phyloP scores from a whole-genome alignment of 2,888 invertebrate genomes.

The Iselma pallidipennis region DNA sequence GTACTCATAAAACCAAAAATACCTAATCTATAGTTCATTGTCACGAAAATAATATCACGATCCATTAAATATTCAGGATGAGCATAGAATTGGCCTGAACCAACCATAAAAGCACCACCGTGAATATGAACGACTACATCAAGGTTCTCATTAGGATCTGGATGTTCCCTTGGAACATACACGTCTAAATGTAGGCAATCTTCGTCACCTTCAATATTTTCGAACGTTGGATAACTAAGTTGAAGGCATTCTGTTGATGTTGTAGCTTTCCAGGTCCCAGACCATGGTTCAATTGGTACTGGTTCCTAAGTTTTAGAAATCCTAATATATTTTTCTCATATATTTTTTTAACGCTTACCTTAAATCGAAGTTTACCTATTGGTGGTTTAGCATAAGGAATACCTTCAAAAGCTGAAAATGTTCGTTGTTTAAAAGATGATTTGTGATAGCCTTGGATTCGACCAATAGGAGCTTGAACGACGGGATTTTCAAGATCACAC shows the following conservation, averaged over 20 bases:
- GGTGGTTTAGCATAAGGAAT: not conserved
- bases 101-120: constrained; percentile 68
- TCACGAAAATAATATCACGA: constrained; percentile 64
- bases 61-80: constrained; percentile 64
- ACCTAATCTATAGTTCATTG: constrained; percentile 69
- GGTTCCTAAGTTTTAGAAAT: too few relatives aligned
- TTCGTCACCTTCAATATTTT: too few relatives aligned
- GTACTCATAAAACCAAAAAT: constrained; percentile 73
- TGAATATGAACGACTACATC: constrained; percentile 67
- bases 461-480: not conserved
- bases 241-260: too few relatives aligned
- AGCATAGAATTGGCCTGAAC: constrained; percentile 58
- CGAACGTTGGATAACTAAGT: too few relatives aligned
- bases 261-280: too few relatives aligned
- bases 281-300: too few relatives aligned
- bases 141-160: constrained; percentile 35
- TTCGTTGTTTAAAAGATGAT: constrained; percentile 23
- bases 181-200: constrained; percentile 67
- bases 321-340: too few relatives aligned
- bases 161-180: constrained; percentile 56
- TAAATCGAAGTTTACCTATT: too few relatives aligned
- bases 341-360: too few relatives aligned
- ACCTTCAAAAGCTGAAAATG: constrained; percentile 3
- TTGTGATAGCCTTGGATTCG: not conserved
- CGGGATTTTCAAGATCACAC: too few relatives aligned